phyloP scores from a whole-genome alignment of 2,888 invertebrate species.

The Lordiphosa andalusiaca region DNA sequence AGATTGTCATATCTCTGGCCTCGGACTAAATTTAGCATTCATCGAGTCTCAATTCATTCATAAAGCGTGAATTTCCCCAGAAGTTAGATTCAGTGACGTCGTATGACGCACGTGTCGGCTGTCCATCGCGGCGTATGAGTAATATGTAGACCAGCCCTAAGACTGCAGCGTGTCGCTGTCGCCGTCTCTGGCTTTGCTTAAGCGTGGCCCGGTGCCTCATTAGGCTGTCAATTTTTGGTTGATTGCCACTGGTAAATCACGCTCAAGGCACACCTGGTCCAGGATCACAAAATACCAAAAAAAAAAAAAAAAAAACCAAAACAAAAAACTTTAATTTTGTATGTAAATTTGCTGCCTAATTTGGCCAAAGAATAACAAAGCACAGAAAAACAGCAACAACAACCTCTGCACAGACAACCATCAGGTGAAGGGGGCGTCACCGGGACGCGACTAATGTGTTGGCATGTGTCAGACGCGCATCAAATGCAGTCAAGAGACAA shows the following conservation, averaged over 20 bases:
- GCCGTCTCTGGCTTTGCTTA: neutral
- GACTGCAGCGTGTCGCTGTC: neutral
- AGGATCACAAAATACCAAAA: constrained; percentile 26
- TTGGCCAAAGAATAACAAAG: constrained; percentile 31
- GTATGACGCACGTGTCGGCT: no score
- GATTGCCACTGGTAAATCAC: constrained; percentile 44
- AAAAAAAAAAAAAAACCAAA: no score
- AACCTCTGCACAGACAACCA: constrained; percentile 12
- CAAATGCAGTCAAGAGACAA: constrained; percentile 50
- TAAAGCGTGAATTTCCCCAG: no score
- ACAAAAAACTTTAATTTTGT: constrained; percentile 38
- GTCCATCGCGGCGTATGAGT: no score
- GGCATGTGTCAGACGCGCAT: constrained; percentile 68
- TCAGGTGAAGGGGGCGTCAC: constrained; percentile 20
- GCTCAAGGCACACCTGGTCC: constrained; percentile 33
- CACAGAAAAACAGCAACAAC: constrained; percentile 1
- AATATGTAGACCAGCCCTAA: no score
- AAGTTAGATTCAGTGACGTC: no score
- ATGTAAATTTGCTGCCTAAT: constrained; percentile 60
- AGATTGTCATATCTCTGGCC: no score
- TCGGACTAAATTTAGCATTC: no score
- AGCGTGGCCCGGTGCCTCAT: constrained; percentile 32
- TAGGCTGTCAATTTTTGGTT: constrained; percentile 45
- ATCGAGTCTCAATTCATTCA: no score
- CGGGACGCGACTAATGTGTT: constrained; percentile 48